Conservation (phyloP, 2,113 vertebrate species). For the Alosa alosa region DNA sequence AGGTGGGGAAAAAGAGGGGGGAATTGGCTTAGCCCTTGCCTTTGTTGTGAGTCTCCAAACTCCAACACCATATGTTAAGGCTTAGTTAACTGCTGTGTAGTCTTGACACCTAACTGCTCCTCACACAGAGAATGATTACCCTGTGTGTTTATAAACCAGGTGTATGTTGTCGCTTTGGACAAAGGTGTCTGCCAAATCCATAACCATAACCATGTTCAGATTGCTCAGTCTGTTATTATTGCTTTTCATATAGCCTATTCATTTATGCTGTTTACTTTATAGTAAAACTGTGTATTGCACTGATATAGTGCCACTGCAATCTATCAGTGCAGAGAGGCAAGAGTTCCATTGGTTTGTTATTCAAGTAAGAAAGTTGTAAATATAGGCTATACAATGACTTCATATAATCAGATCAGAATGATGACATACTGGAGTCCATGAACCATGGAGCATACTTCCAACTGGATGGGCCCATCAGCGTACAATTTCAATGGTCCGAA, state of each 20-base stretch:
- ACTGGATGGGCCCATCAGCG: too few relatives aligned
- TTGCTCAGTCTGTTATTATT: neutral
- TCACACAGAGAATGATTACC: neutral
- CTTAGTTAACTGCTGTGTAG: neutral
- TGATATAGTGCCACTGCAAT: neutral
- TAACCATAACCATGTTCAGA: neutral
- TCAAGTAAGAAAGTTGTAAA: too few relatives aligned
- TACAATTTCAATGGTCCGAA: too few relatives aligned
- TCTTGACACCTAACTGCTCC: neutral
- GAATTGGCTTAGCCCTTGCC: conserved; percentile 21
- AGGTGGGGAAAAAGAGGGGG: conserved; percentile 34
- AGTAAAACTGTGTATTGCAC: neutral
- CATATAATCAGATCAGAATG: neutral
- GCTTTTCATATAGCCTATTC: neutral
- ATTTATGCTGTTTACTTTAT: neutral
- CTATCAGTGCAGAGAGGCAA: neutral
- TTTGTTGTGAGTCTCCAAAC: conserved; percentile 27
- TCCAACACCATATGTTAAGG: neutral
- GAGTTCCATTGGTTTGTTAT: neutral
- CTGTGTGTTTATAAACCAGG: neutral
- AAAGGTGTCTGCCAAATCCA: too few relatives aligned
- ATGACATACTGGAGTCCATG: neutral
- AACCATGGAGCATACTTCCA: too few relatives aligned
- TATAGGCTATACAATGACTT: too few relatives aligned
- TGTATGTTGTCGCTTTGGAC: neutral